Evolutionary conservation across 2,888 invertebrate genomes (phyloP), one percentile per base, ranked within the genome.

Genomic region (Sisyra nigra): DNA sequence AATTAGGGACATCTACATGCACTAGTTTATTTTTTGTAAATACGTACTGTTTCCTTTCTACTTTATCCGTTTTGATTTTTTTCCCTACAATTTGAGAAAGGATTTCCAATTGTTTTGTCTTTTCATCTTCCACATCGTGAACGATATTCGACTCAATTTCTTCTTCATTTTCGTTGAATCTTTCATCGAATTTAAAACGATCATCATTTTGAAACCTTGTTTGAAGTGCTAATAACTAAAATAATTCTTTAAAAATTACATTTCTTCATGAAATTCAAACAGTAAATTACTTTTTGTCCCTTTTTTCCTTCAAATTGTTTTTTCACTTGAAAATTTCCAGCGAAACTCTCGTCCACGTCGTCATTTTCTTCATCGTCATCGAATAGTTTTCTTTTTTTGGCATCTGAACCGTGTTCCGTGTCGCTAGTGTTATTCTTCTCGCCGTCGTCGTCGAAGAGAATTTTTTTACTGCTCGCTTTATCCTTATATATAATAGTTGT

Each of bases 121-220:
- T 59, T 49, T 60, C 59, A 42, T 56, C 50, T 31, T 52, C 51
- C 41, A 53, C 49, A 9, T 48, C 53, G 46, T 51, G 59, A 41
- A 50, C 50, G 14, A 54, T 49, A 24, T 54, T 51, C 1, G 53
- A 52, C 6, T 60, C 60, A 24, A 5, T 24, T 5, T 53, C 50
- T 6, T 66, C 60, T 13, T 69, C 67, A 39, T 71, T 69, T 40
- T 80, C 77, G 40, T 74, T 61, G 59, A 88, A 88, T 50, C 79
- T 72, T 52, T 76, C 69, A 62, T 84, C 80, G 54, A 88, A 66
- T 49, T 66, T 64, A 62, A 88, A 88, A 55, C 88, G 71, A 53
- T 77, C 71, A 63, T 88, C 88, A 57, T 78, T 73, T 57, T 79
- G 80, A 61, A 72, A 76, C 53, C 71, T 72, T 38, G 75, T 71